phyloP scores from a whole-genome alignment of 2,888 invertebrate genomes.

The Eupithecia subfuscata region DNA sequence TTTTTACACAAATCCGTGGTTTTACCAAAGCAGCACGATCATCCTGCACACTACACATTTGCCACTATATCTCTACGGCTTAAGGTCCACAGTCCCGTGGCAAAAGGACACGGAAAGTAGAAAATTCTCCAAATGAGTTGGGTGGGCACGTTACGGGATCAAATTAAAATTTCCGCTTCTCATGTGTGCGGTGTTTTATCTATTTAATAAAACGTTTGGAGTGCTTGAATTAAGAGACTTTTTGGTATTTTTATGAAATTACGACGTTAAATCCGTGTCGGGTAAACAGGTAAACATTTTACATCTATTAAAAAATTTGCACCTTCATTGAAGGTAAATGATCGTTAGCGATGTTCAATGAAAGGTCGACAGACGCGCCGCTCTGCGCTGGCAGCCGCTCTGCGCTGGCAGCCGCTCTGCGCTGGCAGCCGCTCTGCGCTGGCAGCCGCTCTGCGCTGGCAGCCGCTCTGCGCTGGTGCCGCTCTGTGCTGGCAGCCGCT shows the following conservation, averaged over 20 bases:
- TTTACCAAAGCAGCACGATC: conserved; percentile 41
- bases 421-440: background rate
- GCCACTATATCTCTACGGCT: background rate
- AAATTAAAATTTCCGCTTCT: conserved; percentile 56
- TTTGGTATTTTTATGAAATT: conserved; percentile 30
- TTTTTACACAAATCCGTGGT: conserved; percentile 47
- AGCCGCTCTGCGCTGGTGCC: no score
- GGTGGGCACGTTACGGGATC: conserved; percentile 53
- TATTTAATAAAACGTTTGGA: conserved; percentile 42
- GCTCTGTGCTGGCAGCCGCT: background rate
- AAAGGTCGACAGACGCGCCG: background rate
- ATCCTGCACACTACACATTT: conserved; percentile 26
- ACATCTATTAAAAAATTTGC: conserved; percentile 1
- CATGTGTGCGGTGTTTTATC: conserved; percentile 52
- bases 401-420: background rate
- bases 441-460: background rate
- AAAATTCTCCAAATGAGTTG: conserved; percentile 51
- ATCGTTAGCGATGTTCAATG: background rate
- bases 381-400: background rate
- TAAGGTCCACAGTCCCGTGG: conserved; percentile 34
- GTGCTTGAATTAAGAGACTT: conserved; percentile 23
- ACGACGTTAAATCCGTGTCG: conserved; percentile 14
- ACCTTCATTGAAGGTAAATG: conserved; percentile 11
- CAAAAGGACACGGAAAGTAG: background rate
- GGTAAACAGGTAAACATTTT: conserved; percentile 20